Percentiles rank a stretch among this genome's conserved stretches.
Evolutionary conservation across 1,140 invertebrate genomes (phyloP).

Genomic region (Daktulosphaira vitifoliae): DNA sequence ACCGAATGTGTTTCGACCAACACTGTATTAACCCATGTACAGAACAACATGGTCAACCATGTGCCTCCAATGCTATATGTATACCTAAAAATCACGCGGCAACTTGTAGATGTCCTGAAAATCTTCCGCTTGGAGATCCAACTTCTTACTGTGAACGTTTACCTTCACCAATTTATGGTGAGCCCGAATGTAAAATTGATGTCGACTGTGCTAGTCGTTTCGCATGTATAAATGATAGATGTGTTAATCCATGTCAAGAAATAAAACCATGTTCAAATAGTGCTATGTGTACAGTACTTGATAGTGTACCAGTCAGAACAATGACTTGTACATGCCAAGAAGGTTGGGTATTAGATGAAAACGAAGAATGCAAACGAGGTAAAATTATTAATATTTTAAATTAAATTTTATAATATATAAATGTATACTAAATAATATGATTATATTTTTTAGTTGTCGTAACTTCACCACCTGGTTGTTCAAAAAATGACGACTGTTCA

Average conservation of each 20-base stretch:
- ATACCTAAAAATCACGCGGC: slow-evolving; percentile 65
- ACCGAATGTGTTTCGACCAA: slow-evolving; percentile 58
- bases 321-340: slow-evolving; percentile 77
- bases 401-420: not conserved
- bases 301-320: slow-evolving; percentile 70
- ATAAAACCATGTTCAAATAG: slow-evolving; percentile 62
- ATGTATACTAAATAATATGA: not conserved
- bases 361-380: slow-evolving; percentile 61
- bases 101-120: slow-evolving; percentile 64
- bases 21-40: slow-evolving; percentile 68
- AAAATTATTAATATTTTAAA: not conserved
- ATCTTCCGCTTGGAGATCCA: slow-evolving; percentile 65
- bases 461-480: slow-evolving; percentile 61
- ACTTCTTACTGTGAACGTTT: slow-evolving; percentile 61
- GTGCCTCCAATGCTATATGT: slow-evolving; percentile 61
- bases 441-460: slow-evolving; percentile 48
- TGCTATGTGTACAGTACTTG: slow-evolving; percentile 65
- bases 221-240: slow-evolving; percentile 69
- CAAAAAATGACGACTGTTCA: slow-evolving; percentile 65
- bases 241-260: slow-evolving; percentile 65
- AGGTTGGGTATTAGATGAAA: slow-evolving; percentile 66
- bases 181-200: slow-evolving; percentile 67
- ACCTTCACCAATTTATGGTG: slow-evolving; percentile 42
- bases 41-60: slow-evolving; percentile 49
- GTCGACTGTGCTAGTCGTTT: slow-evolving; percentile 67